Conservation (phyloP, 2,113 vertebrate genomes). For the Saguinus imperator region DNA sequence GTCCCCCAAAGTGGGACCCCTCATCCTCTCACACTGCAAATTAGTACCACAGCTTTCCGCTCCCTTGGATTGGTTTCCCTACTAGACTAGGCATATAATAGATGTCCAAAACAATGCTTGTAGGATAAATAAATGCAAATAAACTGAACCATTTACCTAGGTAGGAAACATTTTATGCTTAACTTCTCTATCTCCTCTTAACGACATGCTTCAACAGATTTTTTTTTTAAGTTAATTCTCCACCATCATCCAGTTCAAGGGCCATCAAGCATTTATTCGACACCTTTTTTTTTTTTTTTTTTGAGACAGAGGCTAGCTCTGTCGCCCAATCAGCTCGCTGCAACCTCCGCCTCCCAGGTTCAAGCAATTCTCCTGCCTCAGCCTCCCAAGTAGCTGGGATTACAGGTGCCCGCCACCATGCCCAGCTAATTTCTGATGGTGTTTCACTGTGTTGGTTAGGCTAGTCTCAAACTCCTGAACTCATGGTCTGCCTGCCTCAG, state of each 20-base stretch:
- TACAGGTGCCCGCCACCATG: too few relatives aligned
- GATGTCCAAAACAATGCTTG: neutral
- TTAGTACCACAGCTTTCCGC: neutral
- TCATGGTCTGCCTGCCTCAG: too few relatives aligned
- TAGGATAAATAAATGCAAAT: constrained; percentile 23
- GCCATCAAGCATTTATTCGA: constrained; percentile 23
- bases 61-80: neutral
- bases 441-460: too few relatives aligned
- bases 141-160: neutral
- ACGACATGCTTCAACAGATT: neutral
- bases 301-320: too few relatives aligned
- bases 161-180: neutral
- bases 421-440: too few relatives aligned
- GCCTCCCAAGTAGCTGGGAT: too few relatives aligned
- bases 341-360: too few relatives aligned
- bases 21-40: neutral
- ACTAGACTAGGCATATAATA: neutral
- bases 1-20: neutral
- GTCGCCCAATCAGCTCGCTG: too few relatives aligned
- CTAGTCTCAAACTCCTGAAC: too few relatives aligned
- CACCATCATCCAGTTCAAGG: neutral
- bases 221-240: neutral
- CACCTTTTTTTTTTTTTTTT: too few relatives aligned
- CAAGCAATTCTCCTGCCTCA: too few relatives aligned
- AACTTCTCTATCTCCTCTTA: neutral